Evolutionary conservation across 2,797 vertebrate genomes (phyloP), one percentile per base, ranked within the genome.

Genomic region (Paratrypauchen microcephalus): DNA sequence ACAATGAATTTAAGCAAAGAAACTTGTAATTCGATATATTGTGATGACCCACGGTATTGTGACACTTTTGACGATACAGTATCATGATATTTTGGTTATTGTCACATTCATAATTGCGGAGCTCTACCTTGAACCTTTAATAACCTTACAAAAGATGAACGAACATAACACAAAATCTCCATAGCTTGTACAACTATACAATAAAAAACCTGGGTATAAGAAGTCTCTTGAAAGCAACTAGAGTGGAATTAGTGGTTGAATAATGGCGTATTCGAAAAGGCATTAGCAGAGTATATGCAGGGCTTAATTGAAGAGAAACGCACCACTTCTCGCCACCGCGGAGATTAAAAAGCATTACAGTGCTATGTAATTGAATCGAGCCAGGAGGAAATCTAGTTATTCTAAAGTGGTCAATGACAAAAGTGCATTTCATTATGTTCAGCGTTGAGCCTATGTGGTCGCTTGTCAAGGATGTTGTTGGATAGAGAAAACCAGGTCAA

Each of bases 261-360:
- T 71, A 77, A 74, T 5, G 36, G 28, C 66, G 1, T 69, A 15
- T 48, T 76, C 12, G 11, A 28, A 76, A 72, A 71, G 59, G 70
- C 66, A 77, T 60, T 74, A 63, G 55, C 19, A 28, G 50, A 48
- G 39, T 39, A 23, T 39, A 63, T 67, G 45, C 65, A 45, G 68
- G 73, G 77, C 67, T 72, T 72, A 13, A 80, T 80, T 71, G 21
- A 41, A 69, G 16, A 55, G 75, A 77, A 81, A 74, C 39, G 69
- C 54, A 75, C 61, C 63, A 48, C 45, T 64, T 39, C 41, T n/a
- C 24, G 39, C 21, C 55, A 45, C 21, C 65, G 30, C 2, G 30
- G n/a, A 66, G 65, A 12, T 28, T 55, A 39, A 56, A 66, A 47
- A 45, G 45, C 41, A 70, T 50, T 32, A 15, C n/a, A 28, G 21